Base-by-base conservation (phyloP, 2,797 vertebrate genomes). In the Tapera naevia region DNA sequence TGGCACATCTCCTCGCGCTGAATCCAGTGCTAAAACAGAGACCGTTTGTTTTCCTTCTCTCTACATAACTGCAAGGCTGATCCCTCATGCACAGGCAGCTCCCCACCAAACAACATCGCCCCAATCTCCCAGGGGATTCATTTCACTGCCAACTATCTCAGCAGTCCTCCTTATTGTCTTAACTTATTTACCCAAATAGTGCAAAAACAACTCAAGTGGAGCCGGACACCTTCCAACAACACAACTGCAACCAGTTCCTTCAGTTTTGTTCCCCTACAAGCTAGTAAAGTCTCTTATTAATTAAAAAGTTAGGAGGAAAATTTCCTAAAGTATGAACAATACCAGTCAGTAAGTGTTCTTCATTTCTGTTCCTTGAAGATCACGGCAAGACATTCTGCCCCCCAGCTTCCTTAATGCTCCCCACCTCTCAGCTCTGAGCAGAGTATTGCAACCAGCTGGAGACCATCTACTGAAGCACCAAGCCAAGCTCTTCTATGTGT, bases 111-210 rank as follows among this genome's bases (percentile, higher is more conserved):
- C 3, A 46, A 64, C 46, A 28, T 53, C 82, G 18, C 41, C 22
- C 66, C 6, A 0, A n/a, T 91, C 92, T 78, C 97, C 94, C 9
- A 0, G 11, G 92, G 86, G 83, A 91, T 86, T 83, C 28, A 60
- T 35, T 80, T 41, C 67, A 1, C 65, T 76, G 92, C 84, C 73
- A 51, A 89, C 58, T 23, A 80, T 90, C 86, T 62, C 64, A 74
- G 60, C 70, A 66, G 11, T 69, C 79, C 57, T 89, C 67, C 92
- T 95, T 69, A 74, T 22, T 95, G 94, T 95, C 92, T 94, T 43
- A 69, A 94, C 75, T 91, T 93, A 95, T 97, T 96, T 95, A 86
- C 81, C 78, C 74, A 53, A 91, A 84, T 10, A 88, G 79, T 53
- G 72, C 91, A 70, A 94, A 96, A 97, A 96, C 88, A 95, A 88